These are phyloP conservation scores for Tetragonisca angustula DNA, from an alignment of 2,888 invertebrate genomes.

Conservation along the genomic window DNA sequence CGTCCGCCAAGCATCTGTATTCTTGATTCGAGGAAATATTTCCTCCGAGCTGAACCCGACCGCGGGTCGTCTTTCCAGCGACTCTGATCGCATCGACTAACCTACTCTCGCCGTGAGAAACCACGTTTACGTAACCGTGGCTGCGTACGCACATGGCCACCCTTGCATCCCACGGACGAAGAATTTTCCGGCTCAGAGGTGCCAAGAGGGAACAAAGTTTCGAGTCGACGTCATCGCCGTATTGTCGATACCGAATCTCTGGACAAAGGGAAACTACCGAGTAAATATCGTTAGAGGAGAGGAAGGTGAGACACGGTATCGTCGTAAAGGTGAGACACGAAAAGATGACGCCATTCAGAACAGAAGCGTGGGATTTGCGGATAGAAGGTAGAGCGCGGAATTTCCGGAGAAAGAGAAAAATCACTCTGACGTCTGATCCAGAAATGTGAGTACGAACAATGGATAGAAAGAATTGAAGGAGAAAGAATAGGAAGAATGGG, in stretches of 20 bases:
- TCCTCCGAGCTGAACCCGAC: background rate
- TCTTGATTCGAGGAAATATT: constrained; percentile 28
- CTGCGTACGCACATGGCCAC: background rate
- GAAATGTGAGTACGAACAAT: background rate
- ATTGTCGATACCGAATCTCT: constrained; percentile 18
- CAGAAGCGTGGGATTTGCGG: constrained; percentile 17
- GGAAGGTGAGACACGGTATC: background rate
- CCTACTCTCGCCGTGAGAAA: background rate
- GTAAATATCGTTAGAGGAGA: constrained; percentile 32
- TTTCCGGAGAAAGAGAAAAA: background rate
- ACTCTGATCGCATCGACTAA: background rate
- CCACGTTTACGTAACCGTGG: background rate
- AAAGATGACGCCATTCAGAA: background rate
- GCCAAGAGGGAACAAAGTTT: constrained; percentile 10
- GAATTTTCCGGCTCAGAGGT: constrained; percentile 19
- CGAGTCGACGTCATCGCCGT: background rate
- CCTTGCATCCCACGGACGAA: background rate
- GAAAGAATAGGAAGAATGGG: background rate
- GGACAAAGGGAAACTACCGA: constrained; percentile 27
- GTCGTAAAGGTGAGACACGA: background rate
- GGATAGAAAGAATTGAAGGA: background rate
- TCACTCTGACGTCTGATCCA: background rate
- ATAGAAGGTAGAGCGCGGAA: constrained; percentile 1
- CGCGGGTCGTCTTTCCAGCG: constrained; percentile 13
- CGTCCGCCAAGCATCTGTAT: constrained; percentile 13